Percentiles rank a stretch among this genome's conserved stretches.
Evolutionary conservation across 2,113 vertebrate species (phyloP).

Genomic region (Myanophis thanlyinensis): DNA sequence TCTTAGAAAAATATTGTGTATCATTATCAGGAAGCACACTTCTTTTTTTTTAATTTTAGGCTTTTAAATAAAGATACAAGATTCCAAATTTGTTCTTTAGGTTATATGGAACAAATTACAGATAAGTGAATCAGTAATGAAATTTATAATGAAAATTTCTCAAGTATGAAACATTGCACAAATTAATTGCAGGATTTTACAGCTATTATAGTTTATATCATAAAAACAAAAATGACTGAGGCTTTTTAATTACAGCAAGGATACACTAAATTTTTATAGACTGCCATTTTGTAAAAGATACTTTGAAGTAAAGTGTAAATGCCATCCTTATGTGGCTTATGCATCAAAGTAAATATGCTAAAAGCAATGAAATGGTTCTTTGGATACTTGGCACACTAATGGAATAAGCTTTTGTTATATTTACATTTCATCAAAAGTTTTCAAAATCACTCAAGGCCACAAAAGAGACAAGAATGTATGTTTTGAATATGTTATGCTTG

Average conservation of each 20-base stretch:
- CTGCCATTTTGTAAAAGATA: conserved; percentile 80
- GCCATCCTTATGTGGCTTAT: conserved; percentile 63
- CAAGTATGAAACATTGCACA: conserved; percentile 80
- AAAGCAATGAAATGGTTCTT: conserved; percentile 68
- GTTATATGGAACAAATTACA: conserved; percentile 81
- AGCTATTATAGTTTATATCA: conserved; percentile 82
- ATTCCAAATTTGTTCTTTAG: conserved; percentile 81
- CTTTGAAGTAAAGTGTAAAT: conserved; percentile 72
- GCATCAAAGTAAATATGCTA: conserved; percentile 74
- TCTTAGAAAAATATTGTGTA: conserved; percentile 42
- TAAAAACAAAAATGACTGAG: conserved; percentile 79
- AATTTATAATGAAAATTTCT: conserved; percentile 84
- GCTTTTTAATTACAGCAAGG: conserved; percentile 81
- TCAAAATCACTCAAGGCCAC: conserved; percentile 53
- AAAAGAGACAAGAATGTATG: conserved; percentile 19
- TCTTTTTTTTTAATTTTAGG: conserved; percentile 66
- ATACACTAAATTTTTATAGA: conserved; percentile 82
- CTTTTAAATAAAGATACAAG: conserved; percentile 76
- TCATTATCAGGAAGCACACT: conserved; percentile 63
- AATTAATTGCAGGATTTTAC: conserved; percentile 81
- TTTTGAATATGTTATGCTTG: background rate
- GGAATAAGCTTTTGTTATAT: conserved; percentile 63
- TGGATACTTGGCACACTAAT: conserved; percentile 73
- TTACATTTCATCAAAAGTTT: conserved; percentile 53
- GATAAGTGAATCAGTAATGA: conserved; percentile 84